Percentiles rank a stretch among this genome's conserved stretches.
Evolutionary conservation across 2,888 invertebrate genomes (phyloP).

Genomic region (Incurvaria masculella): DNA sequence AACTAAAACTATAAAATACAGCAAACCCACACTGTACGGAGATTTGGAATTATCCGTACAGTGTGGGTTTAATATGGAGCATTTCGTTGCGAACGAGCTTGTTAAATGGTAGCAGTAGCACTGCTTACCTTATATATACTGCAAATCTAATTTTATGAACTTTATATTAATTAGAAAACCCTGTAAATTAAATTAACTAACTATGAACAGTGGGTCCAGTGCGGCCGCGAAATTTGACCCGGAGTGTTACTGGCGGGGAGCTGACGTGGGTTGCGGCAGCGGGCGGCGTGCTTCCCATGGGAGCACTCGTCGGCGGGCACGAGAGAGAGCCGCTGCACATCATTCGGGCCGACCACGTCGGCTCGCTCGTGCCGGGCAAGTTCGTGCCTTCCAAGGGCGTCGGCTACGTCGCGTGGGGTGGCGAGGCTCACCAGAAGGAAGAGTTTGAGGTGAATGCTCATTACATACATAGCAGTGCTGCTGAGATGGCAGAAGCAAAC

Average conservation of each 20-base stretch:
- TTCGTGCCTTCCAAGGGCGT: conserved; percentile 66
- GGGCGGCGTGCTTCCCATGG: conserved; percentile 64
- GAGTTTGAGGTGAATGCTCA: conserved; percentile 61
- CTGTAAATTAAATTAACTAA: too few relatives aligned
- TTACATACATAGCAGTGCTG: too few relatives aligned
- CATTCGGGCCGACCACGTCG: conserved; percentile 66
- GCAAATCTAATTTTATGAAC: too few relatives aligned
- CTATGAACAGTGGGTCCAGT: neutral
- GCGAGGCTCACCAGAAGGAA: conserved; percentile 62
- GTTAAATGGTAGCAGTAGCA: too few relatives aligned
- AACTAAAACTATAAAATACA: too few relatives aligned
- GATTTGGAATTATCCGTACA: too few relatives aligned
- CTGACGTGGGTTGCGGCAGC: conserved; percentile 63
- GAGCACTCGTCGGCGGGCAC: conserved; percentile 65
- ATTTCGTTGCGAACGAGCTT: too few relatives aligned
- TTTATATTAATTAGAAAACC: too few relatives aligned
- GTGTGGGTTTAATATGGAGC: too few relatives aligned
- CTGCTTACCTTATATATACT: too few relatives aligned
- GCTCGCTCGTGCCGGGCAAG: conserved; percentile 78
- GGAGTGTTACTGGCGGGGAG: conserved; percentile 32
- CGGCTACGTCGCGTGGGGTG: conserved; percentile 75
- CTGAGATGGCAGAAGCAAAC: too few relatives aligned
- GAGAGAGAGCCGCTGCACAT: conserved; percentile 65
- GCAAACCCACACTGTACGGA: too few relatives aligned
- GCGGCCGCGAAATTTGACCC: neutral